phyloP scores from a whole-genome alignment of 2,888 invertebrate species.

The Allophyes oxyacanthae region DNA sequence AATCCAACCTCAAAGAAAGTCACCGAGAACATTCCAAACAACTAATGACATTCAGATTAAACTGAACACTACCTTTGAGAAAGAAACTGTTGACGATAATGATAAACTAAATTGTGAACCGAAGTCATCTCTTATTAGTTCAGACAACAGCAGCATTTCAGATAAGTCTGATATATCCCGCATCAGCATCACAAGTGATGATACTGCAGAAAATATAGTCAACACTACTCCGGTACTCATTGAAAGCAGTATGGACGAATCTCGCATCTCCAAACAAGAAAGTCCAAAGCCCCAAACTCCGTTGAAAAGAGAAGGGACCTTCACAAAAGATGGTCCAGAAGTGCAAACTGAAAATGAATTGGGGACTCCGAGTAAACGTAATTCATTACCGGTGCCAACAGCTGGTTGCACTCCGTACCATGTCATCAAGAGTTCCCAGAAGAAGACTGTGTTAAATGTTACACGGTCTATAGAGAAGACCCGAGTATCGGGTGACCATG shows the following conservation, averaged over 20 bases:
- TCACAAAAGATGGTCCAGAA: constrained; percentile 76
- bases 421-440: constrained; percentile 61
- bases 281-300: constrained; percentile 57
- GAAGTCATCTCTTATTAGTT: constrained; percentile 73
- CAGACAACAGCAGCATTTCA: constrained; percentile 68
- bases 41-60: constrained; percentile 37
- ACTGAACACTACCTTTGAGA: constrained; percentile 71
- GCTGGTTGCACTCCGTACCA: constrained; percentile 81
- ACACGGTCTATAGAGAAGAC: constrained; percentile 81
- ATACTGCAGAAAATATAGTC: constrained; percentile 74
- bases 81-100: constrained; percentile 30
- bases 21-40: constrained; percentile 14
- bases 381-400: constrained; percentile 63
- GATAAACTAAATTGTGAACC: constrained; percentile 54
- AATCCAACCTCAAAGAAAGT: constrained; percentile 15
- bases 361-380: constrained; percentile 66
- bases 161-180: constrained; percentile 70
- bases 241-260: constrained; percentile 80
- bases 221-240: constrained; percentile 77
- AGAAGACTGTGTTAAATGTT: constrained; percentile 71
- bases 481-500: constrained; percentile 55
- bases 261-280: constrained; percentile 45
- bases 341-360: constrained; percentile 20
- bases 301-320: constrained; percentile 81
- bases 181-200: constrained; percentile 80